phyloP scores from a whole-genome alignment of 2,113 vertebrate species.

The Perognathus longimembris region DNA sequence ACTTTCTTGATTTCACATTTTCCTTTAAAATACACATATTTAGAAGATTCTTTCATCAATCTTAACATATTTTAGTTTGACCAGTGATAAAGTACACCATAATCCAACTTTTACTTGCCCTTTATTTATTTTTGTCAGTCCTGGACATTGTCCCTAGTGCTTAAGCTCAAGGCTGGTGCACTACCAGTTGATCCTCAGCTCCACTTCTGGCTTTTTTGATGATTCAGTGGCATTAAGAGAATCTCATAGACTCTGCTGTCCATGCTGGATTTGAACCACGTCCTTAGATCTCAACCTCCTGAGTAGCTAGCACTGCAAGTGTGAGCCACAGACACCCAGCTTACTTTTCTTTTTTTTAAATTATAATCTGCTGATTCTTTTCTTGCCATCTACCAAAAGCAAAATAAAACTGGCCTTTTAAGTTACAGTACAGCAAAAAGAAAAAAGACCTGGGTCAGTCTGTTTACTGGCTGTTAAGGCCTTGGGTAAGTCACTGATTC shows the following conservation, averaged over 20 bases:
- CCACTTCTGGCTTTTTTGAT: too few relatives aligned
- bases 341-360: too few relatives aligned
- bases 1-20: conserved; percentile 41
- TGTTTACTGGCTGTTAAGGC: not conserved
- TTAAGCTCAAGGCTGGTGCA: too few relatives aligned
- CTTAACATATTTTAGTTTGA: not conserved
- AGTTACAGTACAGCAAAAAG: not conserved
- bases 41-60: conserved; percentile 14
- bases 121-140: not conserved
- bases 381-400: conserved; percentile 26
- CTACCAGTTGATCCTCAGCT: too few relatives aligned
- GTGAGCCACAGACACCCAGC: too few relatives aligned
- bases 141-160: too few relatives aligned
- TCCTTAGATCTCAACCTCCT: too few relatives aligned
- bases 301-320: too few relatives aligned
- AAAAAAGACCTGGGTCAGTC: not conserved
- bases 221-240: too few relatives aligned
- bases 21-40: conserved; percentile 25
- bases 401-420: conserved; percentile 40
- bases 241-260: too few relatives aligned
- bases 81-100: not conserved
- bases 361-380: not conserved
- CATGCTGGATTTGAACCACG: too few relatives aligned
- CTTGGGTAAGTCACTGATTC: conserved; percentile 22
- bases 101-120: not conserved